phyloP scores from a whole-genome alignment of 92 coral and sea anemone species.

The Blastomussa wellsi region DNA sequence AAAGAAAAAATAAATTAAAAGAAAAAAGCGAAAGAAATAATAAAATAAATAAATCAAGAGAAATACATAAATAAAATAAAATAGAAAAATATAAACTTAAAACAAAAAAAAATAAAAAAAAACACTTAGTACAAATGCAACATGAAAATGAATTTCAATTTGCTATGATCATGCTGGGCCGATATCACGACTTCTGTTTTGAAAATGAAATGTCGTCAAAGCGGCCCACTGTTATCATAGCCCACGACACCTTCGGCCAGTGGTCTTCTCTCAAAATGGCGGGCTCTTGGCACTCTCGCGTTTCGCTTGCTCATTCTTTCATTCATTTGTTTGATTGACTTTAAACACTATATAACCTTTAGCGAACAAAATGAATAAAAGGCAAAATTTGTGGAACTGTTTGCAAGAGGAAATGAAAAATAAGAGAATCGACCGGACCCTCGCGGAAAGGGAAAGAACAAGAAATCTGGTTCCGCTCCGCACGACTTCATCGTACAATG shows the following conservation, averaged over 20 bases:
- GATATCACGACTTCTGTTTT: not conserved
- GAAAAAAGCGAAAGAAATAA: not conserved
- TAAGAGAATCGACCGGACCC: conserved; percentile 44
- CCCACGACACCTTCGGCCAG: too few relatives aligned
- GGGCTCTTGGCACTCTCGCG: too few relatives aligned
- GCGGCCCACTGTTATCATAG: too few relatives aligned
- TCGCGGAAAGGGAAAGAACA: conserved; percentile 33
- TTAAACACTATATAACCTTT: too few relatives aligned
- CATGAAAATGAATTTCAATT: conserved; percentile 9
- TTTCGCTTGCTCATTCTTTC: conserved; percentile 10
- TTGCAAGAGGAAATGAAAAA: conserved; percentile 46
- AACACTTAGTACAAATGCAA: too few relatives aligned
- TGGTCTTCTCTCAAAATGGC: conserved; percentile 24
- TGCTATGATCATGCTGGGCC: conserved; percentile 30
- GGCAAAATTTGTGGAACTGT: conserved; percentile 40
- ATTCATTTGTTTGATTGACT: not conserved
- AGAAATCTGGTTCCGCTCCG: conserved; percentile 52
- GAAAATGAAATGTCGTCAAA: too few relatives aligned
- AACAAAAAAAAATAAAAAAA: too few relatives aligned
- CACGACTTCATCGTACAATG: conserved; percentile 68
- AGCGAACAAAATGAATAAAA: conserved; percentile 36
- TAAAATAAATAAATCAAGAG: too few relatives aligned
- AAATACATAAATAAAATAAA: too few relatives aligned
- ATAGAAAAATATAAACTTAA: too few relatives aligned
- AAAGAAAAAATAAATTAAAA: not conserved